phyloP scores from a whole-genome alignment of 1,140 invertebrate species.

The Helicorthomorpha holstii region DNA sequence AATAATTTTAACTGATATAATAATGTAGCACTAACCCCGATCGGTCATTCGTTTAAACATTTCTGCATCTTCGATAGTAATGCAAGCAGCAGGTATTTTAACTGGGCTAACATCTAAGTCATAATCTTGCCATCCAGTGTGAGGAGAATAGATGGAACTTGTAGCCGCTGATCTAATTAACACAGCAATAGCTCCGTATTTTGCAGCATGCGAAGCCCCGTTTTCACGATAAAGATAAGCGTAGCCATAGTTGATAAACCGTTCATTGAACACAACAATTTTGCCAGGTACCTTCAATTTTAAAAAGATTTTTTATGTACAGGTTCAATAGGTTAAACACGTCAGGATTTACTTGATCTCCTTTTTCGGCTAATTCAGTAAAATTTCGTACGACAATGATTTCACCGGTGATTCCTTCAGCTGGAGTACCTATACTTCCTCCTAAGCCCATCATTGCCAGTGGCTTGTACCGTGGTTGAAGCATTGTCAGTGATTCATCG shows the following conservation, averaged over 20 bases:
- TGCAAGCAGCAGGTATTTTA: slow-evolving; percentile 58
- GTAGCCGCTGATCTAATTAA: slow-evolving; percentile 55
- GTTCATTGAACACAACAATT: slow-evolving; percentile 55
- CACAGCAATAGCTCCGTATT: slow-evolving; percentile 51
- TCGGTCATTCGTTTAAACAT: slow-evolving; percentile 41
- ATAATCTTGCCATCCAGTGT: slow-evolving; percentile 48
- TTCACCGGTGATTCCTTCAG: slow-evolving; percentile 46
- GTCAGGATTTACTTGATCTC: slow-evolving; percentile 23
- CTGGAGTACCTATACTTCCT: slow-evolving; percentile 40
- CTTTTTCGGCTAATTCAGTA: slow-evolving; percentile 36
- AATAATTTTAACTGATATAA: background rate
- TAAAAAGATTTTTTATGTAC: background rate
- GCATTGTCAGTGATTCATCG: slow-evolving; percentile 38
- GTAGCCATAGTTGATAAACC: slow-evolving; percentile 40
- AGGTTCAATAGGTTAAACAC: background rate
- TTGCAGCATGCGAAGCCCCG: slow-evolving; percentile 43
- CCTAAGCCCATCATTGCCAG: slow-evolving; percentile 45
- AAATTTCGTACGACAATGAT: slow-evolving; percentile 48
- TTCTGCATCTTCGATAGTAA: slow-evolving; percentile 62
- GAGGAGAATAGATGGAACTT: slow-evolving; percentile 49
- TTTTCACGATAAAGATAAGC: slow-evolving; percentile 37
- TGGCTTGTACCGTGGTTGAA: slow-evolving; percentile 37
- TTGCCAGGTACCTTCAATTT: slow-evolving; percentile 36
- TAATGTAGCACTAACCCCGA: background rate
- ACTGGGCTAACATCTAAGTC: slow-evolving; percentile 25